Conservation (phyloP, 2,113 vertebrate species). For the Oncorhynchus tshawytscha region DNA sequence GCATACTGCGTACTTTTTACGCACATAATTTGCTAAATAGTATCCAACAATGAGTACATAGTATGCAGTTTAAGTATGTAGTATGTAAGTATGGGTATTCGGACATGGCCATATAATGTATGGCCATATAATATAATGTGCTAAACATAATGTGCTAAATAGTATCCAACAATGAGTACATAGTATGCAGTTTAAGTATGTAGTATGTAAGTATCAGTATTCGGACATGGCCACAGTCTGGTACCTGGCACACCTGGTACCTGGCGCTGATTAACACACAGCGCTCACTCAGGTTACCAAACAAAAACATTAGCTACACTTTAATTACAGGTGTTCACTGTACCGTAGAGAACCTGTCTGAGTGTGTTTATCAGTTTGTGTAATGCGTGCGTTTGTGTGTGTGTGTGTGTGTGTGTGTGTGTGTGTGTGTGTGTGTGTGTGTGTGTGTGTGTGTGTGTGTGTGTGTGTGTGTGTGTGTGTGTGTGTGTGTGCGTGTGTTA, state of each 20-base stretch:
- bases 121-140: no score
- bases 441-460: slow-evolving; percentile 22
- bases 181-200: no score
- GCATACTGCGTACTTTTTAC: no score
- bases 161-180: no score
- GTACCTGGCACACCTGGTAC: not conserved
- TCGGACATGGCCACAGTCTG: no score
- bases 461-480: slow-evolving; percentile 8
- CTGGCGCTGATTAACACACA: not conserved
- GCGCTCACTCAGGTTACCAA: not conserved
- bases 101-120: no score
- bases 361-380: slow-evolving; percentile 33
- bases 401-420: not conserved
- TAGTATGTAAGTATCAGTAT: no score
- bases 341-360: slow-evolving; percentile 1
- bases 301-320: slow-evolving; percentile 8
- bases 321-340: slow-evolving; percentile 19
- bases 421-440: slow-evolving; percentile 13
- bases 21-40: no score
- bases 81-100: no score
- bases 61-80: no score
- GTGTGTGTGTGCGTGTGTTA: slow-evolving; percentile 15
- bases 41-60: no score
- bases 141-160: no score
- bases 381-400: slow-evolving; percentile 11